Conservation (phyloP, 2,797 vertebrate genomes). For the Hipposideros larvatus region DNA sequence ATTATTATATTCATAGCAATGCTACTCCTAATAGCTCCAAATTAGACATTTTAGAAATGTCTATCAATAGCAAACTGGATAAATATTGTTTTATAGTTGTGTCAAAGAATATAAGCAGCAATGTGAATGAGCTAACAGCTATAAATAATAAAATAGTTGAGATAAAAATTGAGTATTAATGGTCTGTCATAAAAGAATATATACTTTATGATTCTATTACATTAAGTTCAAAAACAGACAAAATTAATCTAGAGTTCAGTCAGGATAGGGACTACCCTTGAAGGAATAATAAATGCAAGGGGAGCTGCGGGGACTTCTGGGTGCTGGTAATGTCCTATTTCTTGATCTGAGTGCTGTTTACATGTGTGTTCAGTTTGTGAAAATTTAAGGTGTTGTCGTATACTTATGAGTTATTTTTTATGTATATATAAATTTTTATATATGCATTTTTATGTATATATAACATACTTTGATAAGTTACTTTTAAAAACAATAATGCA, state of each 20-base stretch:
- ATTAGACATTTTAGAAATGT: neutral
- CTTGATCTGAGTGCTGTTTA: neutral
- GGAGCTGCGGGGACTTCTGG: rapidly evolving
- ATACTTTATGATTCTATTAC: neutral
- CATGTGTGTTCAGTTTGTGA: neutral
- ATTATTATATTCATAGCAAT: neutral
- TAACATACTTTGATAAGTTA: neutral
- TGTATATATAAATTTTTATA: too few species aligned
- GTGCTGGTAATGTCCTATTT: neutral
- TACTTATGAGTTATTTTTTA: neutral
- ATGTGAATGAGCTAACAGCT: neutral
- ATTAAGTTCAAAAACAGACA: neutral
- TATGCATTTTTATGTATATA: neutral
- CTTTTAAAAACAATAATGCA: neutral
- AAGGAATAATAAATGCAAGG: too few species aligned
- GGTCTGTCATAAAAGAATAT: neutral
- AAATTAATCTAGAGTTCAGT: neutral
- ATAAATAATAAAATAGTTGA: neutral
- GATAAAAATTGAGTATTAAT: neutral
- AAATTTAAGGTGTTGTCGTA: neutral
- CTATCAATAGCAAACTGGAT: neutral
- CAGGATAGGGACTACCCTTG: neutral
- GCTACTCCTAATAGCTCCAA: neutral
- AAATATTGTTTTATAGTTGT: neutral
- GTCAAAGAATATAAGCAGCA: neutral